Evolutionary conservation across 1,140 invertebrate genomes (phyloP), one percentile per base, ranked within the genome.

Genomic region (Chrysomallon squamiferum): DNA sequence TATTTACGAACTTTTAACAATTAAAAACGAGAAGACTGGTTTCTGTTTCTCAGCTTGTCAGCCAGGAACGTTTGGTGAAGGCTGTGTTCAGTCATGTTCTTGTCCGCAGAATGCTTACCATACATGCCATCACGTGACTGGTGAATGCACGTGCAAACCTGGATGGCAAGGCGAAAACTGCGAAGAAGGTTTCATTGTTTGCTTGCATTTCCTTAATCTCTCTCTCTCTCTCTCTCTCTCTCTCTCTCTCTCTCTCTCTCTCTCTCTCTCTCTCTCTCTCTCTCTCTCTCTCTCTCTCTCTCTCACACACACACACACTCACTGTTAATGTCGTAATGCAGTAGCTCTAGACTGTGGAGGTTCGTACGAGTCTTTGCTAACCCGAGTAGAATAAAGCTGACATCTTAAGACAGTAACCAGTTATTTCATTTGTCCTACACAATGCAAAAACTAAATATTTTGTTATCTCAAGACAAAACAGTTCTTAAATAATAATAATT

Each of bases 221-320:
- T 43, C 59, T 60, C 20, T 6, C 41, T 43, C 32, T 43, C 59
- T 38, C 41, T 43, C 41, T 45, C 59, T 22, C 41, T 60, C 32
- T 43, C 41, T 45, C 41, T 43, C 59, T 38, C 41, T 43, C 41
- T 45, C 32, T 22, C 41, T 60, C 32, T 43, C 41, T 45, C 41
- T 43, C 59, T 60, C 20, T 25, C 41, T 60, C 59, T 43, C 41
- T 45, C 41, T 43, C 59, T 60, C 41, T 25, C 41, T 60, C 59
- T 43, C 41, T 45, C 41, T 43, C 59, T 60, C 41, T 25, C 41
- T 60, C 59, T 7, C 41, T 45, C 41, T 5, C 33, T 41, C 25
- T 25, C 41, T 41, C 33, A n/a, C 13, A 43, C 13, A 25, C 13
- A 6, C 33, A 25, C 33, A 13, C n/a, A n/a, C n/a, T n/a, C n/a